phyloP scores from a whole-genome alignment of 2,113 vertebrate species.

The Lutjanus erythropterus region DNA sequence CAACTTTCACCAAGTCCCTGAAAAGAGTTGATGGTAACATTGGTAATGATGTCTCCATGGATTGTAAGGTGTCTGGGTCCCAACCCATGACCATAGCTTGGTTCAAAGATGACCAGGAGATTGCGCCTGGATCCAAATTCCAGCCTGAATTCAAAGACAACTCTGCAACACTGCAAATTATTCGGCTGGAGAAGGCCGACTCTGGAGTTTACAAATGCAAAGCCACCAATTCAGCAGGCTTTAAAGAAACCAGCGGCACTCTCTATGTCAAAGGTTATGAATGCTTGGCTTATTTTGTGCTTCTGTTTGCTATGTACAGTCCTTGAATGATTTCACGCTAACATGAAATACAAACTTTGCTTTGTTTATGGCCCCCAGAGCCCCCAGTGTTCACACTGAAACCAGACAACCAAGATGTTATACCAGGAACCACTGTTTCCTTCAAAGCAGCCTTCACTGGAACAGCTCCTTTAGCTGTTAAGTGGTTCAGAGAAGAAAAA shows the following conservation, averaged over 20 bases:
- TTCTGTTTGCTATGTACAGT: not conserved
- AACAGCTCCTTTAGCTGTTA: conserved; percentile 90
- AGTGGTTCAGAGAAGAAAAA: conserved; percentile 93
- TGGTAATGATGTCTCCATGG: conserved; percentile 85
- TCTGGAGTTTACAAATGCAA: conserved; percentile 94
- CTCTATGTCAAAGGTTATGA: conserved; percentile 95
- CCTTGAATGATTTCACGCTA: conserved; percentile 31
- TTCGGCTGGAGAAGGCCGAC: conserved; percentile 88
- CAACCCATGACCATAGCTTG: conserved; percentile 93
- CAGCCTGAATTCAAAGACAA: conserved; percentile 90
- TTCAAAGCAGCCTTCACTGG: conserved; percentile 92
- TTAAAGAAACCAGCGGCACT: conserved; percentile 93
- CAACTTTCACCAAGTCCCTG: conserved; percentile 94
- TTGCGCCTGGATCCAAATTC: conserved; percentile 87
- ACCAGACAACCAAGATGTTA: conserved; percentile 89
- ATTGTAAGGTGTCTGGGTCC: conserved; percentile 96
- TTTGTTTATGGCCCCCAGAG: conserved; percentile 88
- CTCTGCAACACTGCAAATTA: conserved; percentile 90
- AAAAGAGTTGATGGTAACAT: conserved; percentile 92
- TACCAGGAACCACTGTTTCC: conserved; percentile 90
- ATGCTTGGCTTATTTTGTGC: conserved; percentile 8
- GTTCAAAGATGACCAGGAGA: conserved; percentile 94
- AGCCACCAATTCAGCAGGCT: conserved; percentile 94
- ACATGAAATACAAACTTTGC: conserved; percentile 62
- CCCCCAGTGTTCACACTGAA: conserved; percentile 91